Evolutionary conservation across 2,113 vertebrate genomes (phyloP), one percentile per base, ranked within the genome.

Genomic region (Lepisosteus osseus): DNA sequence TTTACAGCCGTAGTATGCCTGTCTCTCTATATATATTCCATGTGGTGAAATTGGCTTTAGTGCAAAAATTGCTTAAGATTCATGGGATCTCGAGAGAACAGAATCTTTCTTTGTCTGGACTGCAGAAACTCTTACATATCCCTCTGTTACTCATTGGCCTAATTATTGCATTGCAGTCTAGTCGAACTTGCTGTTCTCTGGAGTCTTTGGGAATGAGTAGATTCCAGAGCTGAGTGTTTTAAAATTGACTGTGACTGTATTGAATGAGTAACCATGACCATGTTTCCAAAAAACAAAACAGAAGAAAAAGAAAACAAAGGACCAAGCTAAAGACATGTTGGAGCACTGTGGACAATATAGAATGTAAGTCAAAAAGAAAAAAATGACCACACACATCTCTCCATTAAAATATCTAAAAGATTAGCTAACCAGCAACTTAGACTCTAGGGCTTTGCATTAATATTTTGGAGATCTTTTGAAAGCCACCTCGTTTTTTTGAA

Each of bases 141-240:
- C 64, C 11, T 4, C 3, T 12, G 56, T n/a, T 11, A 45, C 13
- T 45, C 61, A 63, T 65, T 8, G 40, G 17, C 40, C 11, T 14
- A 45, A 11, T 14, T 40, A 65, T 65, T 65, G 4, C 13, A 44
- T 65, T 3, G 8, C 64, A 44, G 64, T 44, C 64, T 44, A 44
- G 13, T 43, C 64, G 29, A 9, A 29, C 11, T 64, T 44, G 3
- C 64, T 45, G 3, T n/a, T 13, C 42, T 7, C 41, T 44, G 42
- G 4, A 4, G 13, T 14, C 42, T 6, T 43, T 6, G 5, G 41
- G 11, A 2, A 41, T 4, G 12, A 65, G 12, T 8, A 3, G 12
- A 65, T 65, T 65, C 64, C 64, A 65, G 40, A 44, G 64, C 44
- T 63, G 5, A 29, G n/a, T 17, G 61, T 63, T 42, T 45, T 42